Percentiles rank a stretch among this genome's conserved stretches.
Evolutionary conservation across 2,888 invertebrate species (phyloP).

Genomic region (Amphipyra berbera): DNA sequence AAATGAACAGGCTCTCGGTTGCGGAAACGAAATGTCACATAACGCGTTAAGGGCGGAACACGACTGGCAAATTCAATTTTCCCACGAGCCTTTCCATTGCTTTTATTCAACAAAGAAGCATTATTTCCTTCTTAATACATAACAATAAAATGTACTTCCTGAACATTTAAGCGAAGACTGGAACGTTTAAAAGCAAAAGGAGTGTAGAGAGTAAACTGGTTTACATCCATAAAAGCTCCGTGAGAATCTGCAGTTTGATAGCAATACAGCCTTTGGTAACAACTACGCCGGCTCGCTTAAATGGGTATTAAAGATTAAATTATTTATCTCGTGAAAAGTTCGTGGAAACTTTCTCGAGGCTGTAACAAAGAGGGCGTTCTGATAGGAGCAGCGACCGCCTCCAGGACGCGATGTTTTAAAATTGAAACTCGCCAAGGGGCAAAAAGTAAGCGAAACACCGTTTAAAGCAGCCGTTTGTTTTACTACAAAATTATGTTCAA

Average conservation of each 20-base stretch:
- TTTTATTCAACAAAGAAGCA: conserved; percentile 58
- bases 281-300: conserved; percentile 75
- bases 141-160: conserved; percentile 59
- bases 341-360: conserved; percentile 72
- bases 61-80: conserved; percentile 62
- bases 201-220: conserved; percentile 66
- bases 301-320: conserved; percentile 84
- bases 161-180: conserved; percentile 55
- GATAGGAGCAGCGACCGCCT: conserved; percentile 62
- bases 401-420: conserved; percentile 67
- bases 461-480: conserved; percentile 69
- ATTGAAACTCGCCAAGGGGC: conserved; percentile 73
- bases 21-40: conserved; percentile 54
- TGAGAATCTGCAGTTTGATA: conserved; percentile 74
- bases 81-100: conserved; percentile 50
- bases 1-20: conserved; percentile 47
- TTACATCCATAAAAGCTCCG: conserved; percentile 71
- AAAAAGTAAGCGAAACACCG: conserved; percentile 69
- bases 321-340: conserved; percentile 83
- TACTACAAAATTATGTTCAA: conserved; percentile 72
- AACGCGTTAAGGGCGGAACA: conserved; percentile 54
- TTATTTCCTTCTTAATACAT: conserved; percentile 58
- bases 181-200: conserved; percentile 60
- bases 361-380: conserved; percentile 77
- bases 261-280: conserved; percentile 71